These are phyloP conservation scores for Aphidius ervi DNA, from an alignment of 1,140 invertebrate genomes.

Conservation along the genomic window DNA sequence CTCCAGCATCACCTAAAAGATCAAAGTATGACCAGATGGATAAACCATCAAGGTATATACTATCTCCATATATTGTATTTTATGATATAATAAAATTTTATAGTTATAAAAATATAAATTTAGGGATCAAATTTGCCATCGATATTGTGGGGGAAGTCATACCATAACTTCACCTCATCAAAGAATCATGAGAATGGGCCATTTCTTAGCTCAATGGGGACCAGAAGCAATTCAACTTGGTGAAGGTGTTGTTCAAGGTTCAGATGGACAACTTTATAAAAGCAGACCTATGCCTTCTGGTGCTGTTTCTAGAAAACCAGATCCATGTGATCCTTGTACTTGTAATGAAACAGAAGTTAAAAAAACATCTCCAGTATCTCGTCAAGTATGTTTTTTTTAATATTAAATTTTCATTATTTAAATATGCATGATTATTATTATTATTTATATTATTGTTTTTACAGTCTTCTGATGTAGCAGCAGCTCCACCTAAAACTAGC, in stretches of 20 bases:
- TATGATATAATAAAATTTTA: not conserved
- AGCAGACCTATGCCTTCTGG: constrained; percentile 20
- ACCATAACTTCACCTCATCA: constrained; percentile 65
- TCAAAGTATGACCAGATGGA: constrained; percentile 20
- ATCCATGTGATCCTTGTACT: constrained; percentile 8
- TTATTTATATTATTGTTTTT: not conserved
- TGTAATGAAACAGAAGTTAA: too few relatives aligned
- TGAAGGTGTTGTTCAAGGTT: constrained; percentile 51
- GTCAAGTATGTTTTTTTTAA: not conserved
- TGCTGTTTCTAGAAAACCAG: constrained; percentile 4
- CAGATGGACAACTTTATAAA: constrained; percentile 50
- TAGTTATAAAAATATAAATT: constrained; percentile 5
- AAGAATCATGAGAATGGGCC: constrained; percentile 57
- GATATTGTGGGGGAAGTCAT: constrained; percentile 71
- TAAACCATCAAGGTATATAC: constrained; percentile 27
- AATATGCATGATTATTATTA: not conserved
- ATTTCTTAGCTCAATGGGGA: constrained; percentile 61
- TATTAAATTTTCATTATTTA: too few relatives aligned
- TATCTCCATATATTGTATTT: not conserved
- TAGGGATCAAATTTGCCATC: constrained; percentile 60
- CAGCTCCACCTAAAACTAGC: too few relatives aligned
- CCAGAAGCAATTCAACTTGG: constrained; percentile 55
- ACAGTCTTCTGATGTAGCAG: too few relatives aligned
- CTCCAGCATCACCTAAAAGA: constrained; percentile 35
- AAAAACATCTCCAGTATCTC: not conserved